phyloP scores from a whole-genome alignment of 1,140 invertebrate genomes.

The Streblospio benedicti region DNA sequence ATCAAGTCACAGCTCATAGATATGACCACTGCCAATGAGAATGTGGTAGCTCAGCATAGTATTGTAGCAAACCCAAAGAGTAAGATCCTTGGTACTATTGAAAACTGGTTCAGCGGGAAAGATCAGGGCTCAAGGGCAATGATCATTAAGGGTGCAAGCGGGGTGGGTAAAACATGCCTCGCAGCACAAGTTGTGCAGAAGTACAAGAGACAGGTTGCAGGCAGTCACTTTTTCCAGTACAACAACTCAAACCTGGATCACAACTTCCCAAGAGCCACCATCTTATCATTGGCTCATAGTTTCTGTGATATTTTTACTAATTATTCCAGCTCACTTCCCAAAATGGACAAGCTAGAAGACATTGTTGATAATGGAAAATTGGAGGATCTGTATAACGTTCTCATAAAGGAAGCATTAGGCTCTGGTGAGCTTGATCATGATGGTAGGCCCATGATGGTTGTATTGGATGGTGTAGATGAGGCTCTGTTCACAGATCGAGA shows the following conservation, averaged over 20 bases:
- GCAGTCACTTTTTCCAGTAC: slow-evolving; percentile 12
- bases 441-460: background rate
- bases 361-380: slow-evolving; percentile 6
- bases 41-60: no score
- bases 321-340: background rate
- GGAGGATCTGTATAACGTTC: background rate
- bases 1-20: no score
- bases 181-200: background rate
- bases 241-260: slow-evolving; percentile 1
- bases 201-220: slow-evolving; percentile 1
- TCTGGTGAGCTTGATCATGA: background rate
- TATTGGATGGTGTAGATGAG: slow-evolving; percentile 12
- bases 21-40: no score
- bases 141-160: background rate
- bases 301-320: slow-evolving; percentile 2
- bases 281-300: slow-evolving; percentile 5
- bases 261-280: background rate
- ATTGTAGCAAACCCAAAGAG: background rate
- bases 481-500: background rate
- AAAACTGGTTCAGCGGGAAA: background rate
- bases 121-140: background rate
- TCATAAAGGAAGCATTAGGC: slow-evolving; percentile 3
- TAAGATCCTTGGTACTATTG: background rate
- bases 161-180: slow-evolving; percentile 13
- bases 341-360: background rate